phyloP scores from a whole-genome alignment of 35 echinoderm and acorn worm species.

The Stichopus chloronotus region DNA sequence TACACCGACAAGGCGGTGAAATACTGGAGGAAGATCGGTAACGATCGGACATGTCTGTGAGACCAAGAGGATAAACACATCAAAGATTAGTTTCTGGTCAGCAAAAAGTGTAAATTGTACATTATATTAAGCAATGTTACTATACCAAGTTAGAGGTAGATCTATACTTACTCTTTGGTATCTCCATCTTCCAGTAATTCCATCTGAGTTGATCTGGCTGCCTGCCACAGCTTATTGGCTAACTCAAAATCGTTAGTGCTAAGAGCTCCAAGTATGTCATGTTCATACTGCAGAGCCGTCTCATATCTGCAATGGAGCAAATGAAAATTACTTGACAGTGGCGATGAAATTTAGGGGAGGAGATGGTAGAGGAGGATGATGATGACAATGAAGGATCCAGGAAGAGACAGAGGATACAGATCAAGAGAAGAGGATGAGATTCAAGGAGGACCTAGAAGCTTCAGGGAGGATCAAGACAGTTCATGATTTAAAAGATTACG shows the following conservation, averaged over 20 bases:
- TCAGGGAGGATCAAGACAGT: no score
- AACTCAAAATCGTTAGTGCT: constrained; percentile 77
- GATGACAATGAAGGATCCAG: no score
- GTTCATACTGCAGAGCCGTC: constrained; percentile 70
- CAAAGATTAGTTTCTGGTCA: no score
- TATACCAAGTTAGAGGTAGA: not conserved
- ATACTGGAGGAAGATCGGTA: constrained; percentile 79
- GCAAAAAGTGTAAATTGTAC: no score
- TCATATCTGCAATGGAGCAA: constrained; percentile 61
- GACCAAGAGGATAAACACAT: not conserved
- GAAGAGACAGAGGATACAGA: no score
- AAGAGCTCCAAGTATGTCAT: constrained; percentile 74
- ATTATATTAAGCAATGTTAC: no score
- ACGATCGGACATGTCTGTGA: constrained; percentile 63
- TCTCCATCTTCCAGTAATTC: constrained; percentile 58
- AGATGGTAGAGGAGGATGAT: no score
- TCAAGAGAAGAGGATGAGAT: no score
- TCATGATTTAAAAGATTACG: no score
- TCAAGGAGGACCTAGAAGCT: no score
- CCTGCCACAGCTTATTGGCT: constrained; percentile 61
- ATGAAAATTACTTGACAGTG: no score
- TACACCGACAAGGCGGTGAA: constrained; percentile 87
- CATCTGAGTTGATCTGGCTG: constrained; percentile 52
- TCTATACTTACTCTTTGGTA: constrained; percentile 26
- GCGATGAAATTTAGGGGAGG: no score